A percentile compares a stretch with the other conserved stretches of the same genome.
phyloP scores from a whole-genome alignment of 2,797 vertebrate genomes.

The Propithecus deckenii region DNA sequence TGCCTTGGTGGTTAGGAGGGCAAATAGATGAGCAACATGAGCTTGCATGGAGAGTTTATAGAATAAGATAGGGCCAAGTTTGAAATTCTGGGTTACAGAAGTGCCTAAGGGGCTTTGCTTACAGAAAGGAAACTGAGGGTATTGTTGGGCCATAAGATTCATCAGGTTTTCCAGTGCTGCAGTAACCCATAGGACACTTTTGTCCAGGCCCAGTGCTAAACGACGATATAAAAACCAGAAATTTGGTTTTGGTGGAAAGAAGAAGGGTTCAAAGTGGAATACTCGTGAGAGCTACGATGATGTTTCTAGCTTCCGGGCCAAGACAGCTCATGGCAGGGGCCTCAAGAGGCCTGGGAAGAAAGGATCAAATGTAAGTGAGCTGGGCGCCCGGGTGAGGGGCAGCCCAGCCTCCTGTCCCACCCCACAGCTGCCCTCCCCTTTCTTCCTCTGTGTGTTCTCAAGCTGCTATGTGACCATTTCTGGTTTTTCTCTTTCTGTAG shows the following conservation, averaged over 20 bases:
- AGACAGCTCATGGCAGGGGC: slow-evolving; percentile 88
- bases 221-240: slow-evolving; percentile 95
- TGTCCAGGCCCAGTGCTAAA: slow-evolving; percentile 91
- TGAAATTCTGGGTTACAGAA: background rate
- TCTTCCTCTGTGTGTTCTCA: background rate
- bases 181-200: background rate
- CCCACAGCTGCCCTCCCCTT: background rate
- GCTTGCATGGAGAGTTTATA: background rate
- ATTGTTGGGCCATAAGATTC: background rate
- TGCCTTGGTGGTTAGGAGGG: background rate
- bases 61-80: background rate
- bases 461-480: background rate
- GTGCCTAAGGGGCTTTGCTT: background rate
- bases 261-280: slow-evolving; percentile 96
- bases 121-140: background rate
- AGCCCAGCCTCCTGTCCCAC: background rate
- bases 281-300: slow-evolving; percentile 96
- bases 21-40: background rate
- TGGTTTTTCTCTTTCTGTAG: slow-evolving; percentile 82
- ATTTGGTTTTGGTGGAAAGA: slow-evolving; percentile 98
- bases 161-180: background rate
- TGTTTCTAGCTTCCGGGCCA: slow-evolving; percentile 91
- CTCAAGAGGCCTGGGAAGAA: slow-evolving; percentile 88
- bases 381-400: background rate
- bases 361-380: slow-evolving; percentile 86